Evolutionary conservation across 2,888 invertebrate species (phyloP).

Genomic region (Leptinotarsa rubiginosa): DNA sequence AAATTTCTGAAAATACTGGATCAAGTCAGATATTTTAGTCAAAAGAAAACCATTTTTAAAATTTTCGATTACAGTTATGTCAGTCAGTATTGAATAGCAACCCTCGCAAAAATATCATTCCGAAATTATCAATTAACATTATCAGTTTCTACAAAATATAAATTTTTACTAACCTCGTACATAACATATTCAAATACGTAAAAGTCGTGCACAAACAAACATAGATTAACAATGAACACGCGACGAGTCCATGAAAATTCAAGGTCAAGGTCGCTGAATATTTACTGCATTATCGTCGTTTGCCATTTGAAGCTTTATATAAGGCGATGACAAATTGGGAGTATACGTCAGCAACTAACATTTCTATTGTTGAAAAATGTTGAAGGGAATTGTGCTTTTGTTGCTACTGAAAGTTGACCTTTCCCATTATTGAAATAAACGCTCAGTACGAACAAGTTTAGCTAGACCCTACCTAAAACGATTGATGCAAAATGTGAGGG

Average conservation of each 20-base stretch:
- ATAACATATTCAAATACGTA: constrained; percentile 1
- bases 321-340: constrained; percentile 51
- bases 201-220: constrained; percentile 28
- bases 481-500: no score
- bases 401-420: not conserved
- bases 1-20: no score
- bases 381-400: constrained; percentile 8
- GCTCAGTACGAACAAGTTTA: not conserved
- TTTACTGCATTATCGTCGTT: constrained; percentile 54
- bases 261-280: constrained; percentile 56
- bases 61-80: no score
- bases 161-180: not conserved
- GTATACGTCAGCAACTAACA: constrained; percentile 5
- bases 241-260: constrained; percentile 53
- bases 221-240: constrained; percentile 49
- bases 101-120: no score
- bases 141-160: no score
- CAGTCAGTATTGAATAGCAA: no score
- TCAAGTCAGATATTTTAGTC: no score
- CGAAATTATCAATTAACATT: no score
- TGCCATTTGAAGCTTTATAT: constrained; percentile 51
- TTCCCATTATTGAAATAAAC: not conserved
- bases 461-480: no score
- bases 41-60: no score
- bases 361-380: constrained; percentile 9